Percentiles rank a stretch among this genome's conserved stretches.
Conservation (phyloP, 2,888 invertebrate genomes). For the Nebria brevicollis region DNA sequence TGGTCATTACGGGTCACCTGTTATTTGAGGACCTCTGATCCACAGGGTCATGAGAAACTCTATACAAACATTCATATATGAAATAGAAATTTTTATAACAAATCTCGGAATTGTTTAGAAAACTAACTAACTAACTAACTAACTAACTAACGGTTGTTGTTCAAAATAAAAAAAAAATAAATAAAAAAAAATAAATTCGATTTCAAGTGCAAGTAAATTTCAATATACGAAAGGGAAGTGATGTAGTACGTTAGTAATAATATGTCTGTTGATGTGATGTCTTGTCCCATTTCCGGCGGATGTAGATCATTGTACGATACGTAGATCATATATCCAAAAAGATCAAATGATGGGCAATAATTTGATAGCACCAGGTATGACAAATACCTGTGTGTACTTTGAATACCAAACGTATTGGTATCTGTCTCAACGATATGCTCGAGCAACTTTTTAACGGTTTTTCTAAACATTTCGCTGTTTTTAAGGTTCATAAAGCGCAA, state of each 20-base stretch:
- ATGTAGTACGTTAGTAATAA: not conserved
- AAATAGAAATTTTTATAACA: slow-evolving; percentile 4
- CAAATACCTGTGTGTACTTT: not conserved
- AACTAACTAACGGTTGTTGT: not conserved
- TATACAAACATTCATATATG: not conserved
- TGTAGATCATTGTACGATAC: slow-evolving; percentile 59
- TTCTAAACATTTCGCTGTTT: not conserved
- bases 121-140: not conserved
- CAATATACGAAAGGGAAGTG: not conserved
- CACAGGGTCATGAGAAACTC: slow-evolving; percentile 39
- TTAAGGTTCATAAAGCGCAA: not conserved
- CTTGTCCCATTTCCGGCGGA: slow-evolving; percentile 59
- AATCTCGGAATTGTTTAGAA: not conserved
- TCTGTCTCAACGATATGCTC: too few species aligned
- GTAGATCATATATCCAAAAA: slow-evolving; percentile 49
- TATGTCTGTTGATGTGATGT: slow-evolving; percentile 25
- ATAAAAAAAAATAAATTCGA: too few species aligned
- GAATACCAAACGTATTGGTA: not conserved
- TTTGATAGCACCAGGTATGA: not conserved
- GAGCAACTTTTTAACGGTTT: not conserved
- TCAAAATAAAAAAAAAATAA: too few species aligned
- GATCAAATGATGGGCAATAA: not conserved
- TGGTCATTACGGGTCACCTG: slow-evolving; percentile 54
- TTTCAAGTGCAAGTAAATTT: too few species aligned
- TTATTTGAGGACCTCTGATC: slow-evolving; percentile 37